Evolutionary conservation across 2,888 invertebrate species (phyloP), one percentile per base, ranked within the genome.

Genomic region (Netelia fuscicornis): DNA sequence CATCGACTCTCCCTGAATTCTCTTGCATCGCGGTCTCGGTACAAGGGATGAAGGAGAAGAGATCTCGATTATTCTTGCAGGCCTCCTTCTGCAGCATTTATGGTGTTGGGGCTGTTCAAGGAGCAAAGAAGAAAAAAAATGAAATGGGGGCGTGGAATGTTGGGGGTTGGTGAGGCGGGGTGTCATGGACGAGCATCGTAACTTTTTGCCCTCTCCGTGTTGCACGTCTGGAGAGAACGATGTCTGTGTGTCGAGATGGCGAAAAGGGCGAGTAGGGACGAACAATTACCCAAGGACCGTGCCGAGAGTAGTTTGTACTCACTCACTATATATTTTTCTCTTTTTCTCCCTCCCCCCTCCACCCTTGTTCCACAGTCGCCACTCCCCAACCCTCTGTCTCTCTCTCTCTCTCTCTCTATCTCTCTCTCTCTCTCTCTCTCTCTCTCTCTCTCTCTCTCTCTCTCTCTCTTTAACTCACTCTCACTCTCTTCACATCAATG

Each of bases 291-390:
- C 64, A 48, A 48, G 48, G 48, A 48, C 48, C 48, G 67, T 58
- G 58, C 58, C 58, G 20, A 48, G 54, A 75, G 62, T 37, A 23
- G 72, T 60, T 80, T 42, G 54, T 56, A 54, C 64, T 76, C 20
- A 54, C 54, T 48, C 48, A 11, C 48, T 48, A 48, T 48, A 48
- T 48, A 48, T 48, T 48, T 48, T 13, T 48, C 6, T 48, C 48
- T 48, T 13, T 13, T 48, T 48, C 48, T 48, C 11, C 42, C 42
- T 1, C 48, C 6, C 17, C 89, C 89, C 88, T 88, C 88, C 89
- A 89, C 88, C 30, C 2, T 30, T 30, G 2, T 30, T 30, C 30
- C 6, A 30, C 30, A 89, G 88, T 81, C 83, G 75, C 83, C 83
- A 86, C 77, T 58, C 44, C 72, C 78, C 77, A 70, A 78, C 58